These are phyloP conservation scores for Stenodema calcarata DNA, from an alignment of 2,888 invertebrate species.

Conservation along the genomic window DNA sequence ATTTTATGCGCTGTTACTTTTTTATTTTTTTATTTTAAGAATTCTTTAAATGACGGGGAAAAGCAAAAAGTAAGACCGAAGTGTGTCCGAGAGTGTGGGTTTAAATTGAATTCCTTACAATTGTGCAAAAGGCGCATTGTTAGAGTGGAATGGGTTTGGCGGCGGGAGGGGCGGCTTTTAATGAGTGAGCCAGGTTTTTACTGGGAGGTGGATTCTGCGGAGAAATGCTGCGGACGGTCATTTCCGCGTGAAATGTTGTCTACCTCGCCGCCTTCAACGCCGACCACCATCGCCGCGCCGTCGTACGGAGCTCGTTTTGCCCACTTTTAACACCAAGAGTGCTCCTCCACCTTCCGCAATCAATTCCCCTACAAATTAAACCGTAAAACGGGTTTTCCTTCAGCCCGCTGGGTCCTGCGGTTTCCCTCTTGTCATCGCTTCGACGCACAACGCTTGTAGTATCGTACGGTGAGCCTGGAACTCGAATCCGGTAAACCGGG, in stretches of 20 bases:
- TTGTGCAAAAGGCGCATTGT: slow-evolving; percentile 39
- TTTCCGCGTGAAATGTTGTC: slow-evolving; percentile 26
- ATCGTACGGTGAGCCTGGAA: no score
- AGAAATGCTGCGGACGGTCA: slow-evolving; percentile 36
- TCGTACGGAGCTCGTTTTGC: not conserved
- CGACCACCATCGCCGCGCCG: not conserved
- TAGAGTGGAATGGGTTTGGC: not conserved
- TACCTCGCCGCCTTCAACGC: not conserved
- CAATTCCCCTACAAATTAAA: not conserved
- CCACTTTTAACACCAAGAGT: not conserved
- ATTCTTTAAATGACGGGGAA: no score
- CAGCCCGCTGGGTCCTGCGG: not conserved
- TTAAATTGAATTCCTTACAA: slow-evolving; percentile 45
- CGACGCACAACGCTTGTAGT: not conserved
- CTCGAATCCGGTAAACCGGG: no score
- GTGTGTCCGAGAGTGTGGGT: not conserved
- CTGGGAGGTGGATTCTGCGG: slow-evolving; percentile 18
- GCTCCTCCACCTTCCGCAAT: not conserved
- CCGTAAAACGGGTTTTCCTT: not conserved
- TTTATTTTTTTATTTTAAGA: no score
- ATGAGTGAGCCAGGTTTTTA: slow-evolving; percentile 34
- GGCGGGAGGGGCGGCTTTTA: not conserved
- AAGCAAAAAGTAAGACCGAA: not conserved
- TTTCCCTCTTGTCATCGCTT: not conserved
- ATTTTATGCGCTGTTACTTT: no score